Evolutionary conservation across 2,797 vertebrate genomes (phyloP), one percentile per base, ranked within the genome.

Genomic region (Oophaga sylvatica): DNA sequence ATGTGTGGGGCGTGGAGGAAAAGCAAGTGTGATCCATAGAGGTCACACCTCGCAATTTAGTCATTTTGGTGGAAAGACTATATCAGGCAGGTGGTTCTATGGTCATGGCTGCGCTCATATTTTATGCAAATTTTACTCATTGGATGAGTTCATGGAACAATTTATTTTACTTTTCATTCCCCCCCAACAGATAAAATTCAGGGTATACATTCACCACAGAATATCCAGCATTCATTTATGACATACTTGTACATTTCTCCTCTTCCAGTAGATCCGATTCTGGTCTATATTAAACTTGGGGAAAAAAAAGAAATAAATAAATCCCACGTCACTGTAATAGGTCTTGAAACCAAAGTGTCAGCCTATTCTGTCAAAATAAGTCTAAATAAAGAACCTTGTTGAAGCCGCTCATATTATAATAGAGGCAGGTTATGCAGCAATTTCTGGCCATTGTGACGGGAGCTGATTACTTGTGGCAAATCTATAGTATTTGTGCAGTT

Each of bases 341-440:
- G 19, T 48, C 71, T 75, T 9, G 35, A 48, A 75, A 75, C 71
- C 9, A 75, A 75, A 75, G 73, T 76, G 45, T 53, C 73, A 76
- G 45, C 41, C 73, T 3, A 48, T 53, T 45, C 41, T 76, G 73
- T 76, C 73, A 76, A 76, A 76, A 76, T 53, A 53, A n/a, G 1
- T 76, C 41, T 76, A 76, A 53, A 76, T 76, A 22, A 45, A 19
- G 73, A 76, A 76, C 45, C 73, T n/a, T 76, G 73, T 53, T n/a
- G 73, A 76, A 76, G 45, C 20, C 7, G 73, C 73, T 76, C 19
- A 13, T 5, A 76, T 76, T 76, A 22, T 22, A 48, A 48, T 76
- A 76, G 73, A n/a, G 13, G 73, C 45, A 12, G 13, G 41, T 53
- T n/a, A 76, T 19, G 19, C 16, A 17, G 71, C 9, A 48, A 22